phyloP scores from a whole-genome alignment of 1,140 invertebrate species.

The Eupeodes corollae region DNA sequence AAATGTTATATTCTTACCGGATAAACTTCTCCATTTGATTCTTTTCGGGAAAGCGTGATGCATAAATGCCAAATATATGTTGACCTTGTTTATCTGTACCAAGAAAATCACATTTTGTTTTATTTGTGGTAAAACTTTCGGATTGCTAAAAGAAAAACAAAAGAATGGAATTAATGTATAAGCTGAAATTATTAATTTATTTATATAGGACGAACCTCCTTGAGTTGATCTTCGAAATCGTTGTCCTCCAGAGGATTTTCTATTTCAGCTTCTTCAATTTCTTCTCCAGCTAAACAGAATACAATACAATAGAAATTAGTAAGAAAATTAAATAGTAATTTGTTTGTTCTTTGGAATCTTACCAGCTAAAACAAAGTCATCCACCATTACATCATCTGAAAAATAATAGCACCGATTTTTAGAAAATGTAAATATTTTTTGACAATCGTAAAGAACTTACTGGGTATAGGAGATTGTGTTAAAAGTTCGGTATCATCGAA shows the following conservation, averaged over 20 bases:
- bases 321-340: not conserved
- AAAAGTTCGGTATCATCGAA: slow-evolving; percentile 82
- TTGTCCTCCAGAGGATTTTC: slow-evolving; percentile 29
- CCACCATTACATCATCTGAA: slow-evolving; percentile 35
- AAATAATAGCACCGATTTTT: slow-evolving; percentile 9
- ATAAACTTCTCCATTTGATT: slow-evolving; percentile 31
- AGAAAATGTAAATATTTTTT: slow-evolving; percentile 8
- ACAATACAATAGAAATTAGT: not conserved
- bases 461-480: slow-evolving; percentile 22
- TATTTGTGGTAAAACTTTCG: slow-evolving; percentile 17
- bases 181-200: not conserved
- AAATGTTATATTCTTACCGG: slow-evolving; percentile 10
- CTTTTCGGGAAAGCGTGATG: slow-evolving; percentile 82
- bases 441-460: too few relatives aligned
- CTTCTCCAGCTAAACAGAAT: slow-evolving; percentile 14
- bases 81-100: slow-evolving; percentile 52
- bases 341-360: slow-evolving; percentile 5
- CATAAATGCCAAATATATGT: slow-evolving; percentile 90
- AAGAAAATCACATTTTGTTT: slow-evolving; percentile 33
- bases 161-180: not conserved
- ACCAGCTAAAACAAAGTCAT: slow-evolving; percentile 32
- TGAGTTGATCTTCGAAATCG: slow-evolving; percentile 34
- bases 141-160: slow-evolving; percentile 11
- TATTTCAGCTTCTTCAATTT: slow-evolving; percentile 22
- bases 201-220: slow-evolving; percentile 15